phyloP scores from a whole-genome alignment of 37 sponge, comb jelly and placozoan species.

The Tethya wilhelma region DNA sequence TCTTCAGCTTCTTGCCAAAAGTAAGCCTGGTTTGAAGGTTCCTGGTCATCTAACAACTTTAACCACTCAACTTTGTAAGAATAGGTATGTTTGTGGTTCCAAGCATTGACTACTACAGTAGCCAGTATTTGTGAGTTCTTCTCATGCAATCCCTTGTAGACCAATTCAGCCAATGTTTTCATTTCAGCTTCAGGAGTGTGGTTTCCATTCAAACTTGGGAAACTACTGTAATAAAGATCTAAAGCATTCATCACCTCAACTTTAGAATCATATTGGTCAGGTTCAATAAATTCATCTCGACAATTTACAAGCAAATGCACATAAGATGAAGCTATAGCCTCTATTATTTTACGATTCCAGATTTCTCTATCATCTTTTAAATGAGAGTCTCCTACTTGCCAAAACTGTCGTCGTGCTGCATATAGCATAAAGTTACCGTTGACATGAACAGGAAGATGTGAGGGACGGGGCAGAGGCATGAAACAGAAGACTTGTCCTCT shows the following conservation, averaged over 20 bases:
- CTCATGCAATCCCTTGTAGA: not conserved
- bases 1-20: slow-evolving; percentile 2
- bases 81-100: too few species aligned
- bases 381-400: slow-evolving; percentile 3
- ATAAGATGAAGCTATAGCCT: slow-evolving; percentile 66
- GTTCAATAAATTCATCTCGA: not conserved
- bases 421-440: slow-evolving; percentile 51
- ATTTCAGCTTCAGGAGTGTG: not conserved
- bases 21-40: slow-evolving; percentile 18
- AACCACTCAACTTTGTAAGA: not conserved
- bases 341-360: slow-evolving; percentile 67
- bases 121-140: not conserved
- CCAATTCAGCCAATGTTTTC: not conserved
- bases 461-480: slow-evolving; percentile 38
- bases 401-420: slow-evolving; percentile 18
- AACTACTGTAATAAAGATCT: not conserved
- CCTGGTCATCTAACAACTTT: not conserved
- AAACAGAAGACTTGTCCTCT: slow-evolving; percentile 49
- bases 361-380: slow-evolving; percentile 10
- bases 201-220: not conserved
- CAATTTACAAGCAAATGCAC: slow-evolving; percentile 24
- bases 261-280: not conserved
- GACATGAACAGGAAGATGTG: slow-evolving; percentile 46
- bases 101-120: too few species aligned
- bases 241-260: not conserved